phyloP scores from a whole-genome alignment of 2,113 vertebrate species.

The Macroglossus sobrinus region DNA sequence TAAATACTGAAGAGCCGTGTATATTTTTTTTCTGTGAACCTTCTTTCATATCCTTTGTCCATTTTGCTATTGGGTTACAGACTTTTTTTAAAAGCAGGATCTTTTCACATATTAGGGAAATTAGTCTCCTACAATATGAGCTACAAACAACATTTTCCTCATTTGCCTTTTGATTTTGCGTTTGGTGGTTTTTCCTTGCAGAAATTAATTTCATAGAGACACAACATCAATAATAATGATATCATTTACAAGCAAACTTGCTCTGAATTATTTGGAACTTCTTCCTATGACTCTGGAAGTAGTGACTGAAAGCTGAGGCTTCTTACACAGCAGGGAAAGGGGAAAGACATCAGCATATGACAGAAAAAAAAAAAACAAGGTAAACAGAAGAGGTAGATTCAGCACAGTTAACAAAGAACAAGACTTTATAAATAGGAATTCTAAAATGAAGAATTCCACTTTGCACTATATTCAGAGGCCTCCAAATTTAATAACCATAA shows the following conservation, averaged over 20 bases:
- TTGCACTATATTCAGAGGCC: not conserved
- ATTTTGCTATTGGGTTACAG: not conserved
- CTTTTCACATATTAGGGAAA: not conserved
- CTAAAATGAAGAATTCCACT: not conserved
- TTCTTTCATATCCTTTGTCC: not conserved
- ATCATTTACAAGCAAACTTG: too few species aligned
- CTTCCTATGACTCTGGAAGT: not conserved
- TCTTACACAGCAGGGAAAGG: not conserved
- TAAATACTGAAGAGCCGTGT: accelerated
- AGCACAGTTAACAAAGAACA: not conserved
- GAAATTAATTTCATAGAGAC: not conserved
- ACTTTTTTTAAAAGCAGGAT: not conserved
- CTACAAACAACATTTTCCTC: not conserved
- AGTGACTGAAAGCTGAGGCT: not conserved
- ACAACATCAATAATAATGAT: not conserved
- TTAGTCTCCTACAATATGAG: not conserved
- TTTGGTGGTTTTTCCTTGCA: not conserved
- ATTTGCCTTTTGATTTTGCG: not conserved
- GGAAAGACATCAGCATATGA: not conserved
- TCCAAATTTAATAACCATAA: not conserved
- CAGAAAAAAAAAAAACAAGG: not conserved
- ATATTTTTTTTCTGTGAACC: not conserved
- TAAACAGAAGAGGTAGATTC: not conserved
- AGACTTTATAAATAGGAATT: not conserved
- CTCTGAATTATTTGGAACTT: not conserved